Conservation (phyloP, 2,888 invertebrate species). For the Seira ritae region DNA sequence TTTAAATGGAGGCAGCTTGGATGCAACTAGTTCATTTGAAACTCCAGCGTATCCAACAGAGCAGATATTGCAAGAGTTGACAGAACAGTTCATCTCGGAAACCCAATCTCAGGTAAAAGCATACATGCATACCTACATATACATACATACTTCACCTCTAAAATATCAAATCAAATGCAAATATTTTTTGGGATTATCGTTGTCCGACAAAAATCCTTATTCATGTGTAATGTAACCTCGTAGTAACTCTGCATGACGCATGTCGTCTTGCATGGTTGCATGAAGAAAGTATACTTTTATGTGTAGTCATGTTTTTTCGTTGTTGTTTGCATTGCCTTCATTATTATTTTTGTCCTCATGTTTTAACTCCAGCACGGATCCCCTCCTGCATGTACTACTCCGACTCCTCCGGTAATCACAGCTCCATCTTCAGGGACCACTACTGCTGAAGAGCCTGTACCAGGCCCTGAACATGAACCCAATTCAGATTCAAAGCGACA, state of each 20-base stretch:
- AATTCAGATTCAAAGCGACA: background rate
- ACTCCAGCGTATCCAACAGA: background rate
- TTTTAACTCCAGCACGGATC: slow-evolving; percentile 62
- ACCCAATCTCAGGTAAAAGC: slow-evolving; percentile 27
- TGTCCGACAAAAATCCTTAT: no score
- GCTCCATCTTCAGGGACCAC: background rate
- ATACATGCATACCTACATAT: background rate
- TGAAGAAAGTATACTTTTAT: no score
- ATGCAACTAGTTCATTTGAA: background rate
- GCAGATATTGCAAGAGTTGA: background rate
- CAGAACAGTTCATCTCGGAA: slow-evolving; percentile 24
- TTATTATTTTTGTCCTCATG: slow-evolving; percentile 50
- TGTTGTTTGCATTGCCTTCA: background rate
- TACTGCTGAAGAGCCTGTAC: slow-evolving; percentile 52
- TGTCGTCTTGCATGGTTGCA: slow-evolving; percentile 4
- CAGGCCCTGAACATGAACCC: slow-evolving; percentile 43
- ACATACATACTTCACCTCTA: no score
- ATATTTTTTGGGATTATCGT: no score
- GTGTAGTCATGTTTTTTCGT: background rate
- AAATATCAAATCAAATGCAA: no score
- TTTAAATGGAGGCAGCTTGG: background rate
- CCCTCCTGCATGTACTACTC: slow-evolving; percentile 60
- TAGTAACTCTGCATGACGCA: background rate
- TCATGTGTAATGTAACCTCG: background rate
- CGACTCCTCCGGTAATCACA: slow-evolving; percentile 26